Base-by-base conservation (phyloP, 2,113 vertebrate genomes). In the Thinocorus orbignyianus region DNA sequence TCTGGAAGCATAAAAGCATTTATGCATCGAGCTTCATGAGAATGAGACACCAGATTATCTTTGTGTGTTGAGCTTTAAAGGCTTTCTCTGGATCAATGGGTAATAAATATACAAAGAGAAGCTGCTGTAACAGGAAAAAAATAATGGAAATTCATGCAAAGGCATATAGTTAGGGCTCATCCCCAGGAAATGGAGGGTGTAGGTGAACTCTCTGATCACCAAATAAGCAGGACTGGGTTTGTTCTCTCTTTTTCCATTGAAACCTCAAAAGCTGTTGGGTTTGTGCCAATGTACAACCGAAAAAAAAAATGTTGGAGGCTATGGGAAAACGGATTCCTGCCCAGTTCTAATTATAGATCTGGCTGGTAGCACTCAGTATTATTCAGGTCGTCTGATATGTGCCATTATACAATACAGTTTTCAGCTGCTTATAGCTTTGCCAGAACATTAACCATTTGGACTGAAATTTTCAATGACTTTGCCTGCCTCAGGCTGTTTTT, bases 311-410 rank as follows among this genome's bases (percentile, higher is more conserved):
- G 37, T 84, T 91, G 72, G 51, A 90, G 46, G 46, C 60, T 86
- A 90, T 84, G 91, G 73, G 94, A 96, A 96, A 96, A 79, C 8
- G 68, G 35, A 81, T 64, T 92, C 86, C 62, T 95, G 77, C 10
- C 61, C 91, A 81, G 24, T 89, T 95, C 81, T 91, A 89, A 93
- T 95, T 91, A 93, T 95, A 93, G 44, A 22, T 74, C 86, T 92
- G 91, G 80, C 78, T 95, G 78, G 95, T 95, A 95, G 52, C 65
- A 65, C 69, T 89, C 48, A 4, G 1, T 84, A 42, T 89, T 95
- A 89, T 76, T 81, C 89, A 92, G 77, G 77, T 91, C 15, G 52
- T 78, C 82, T 88, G 84, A 93, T 84, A 93, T 51, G 65, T 79
- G 57, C 31, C 26, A 72, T 91, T 92, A 79, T 79, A 86, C 44